A percentile compares a stretch with the other conserved stretches of the same genome.
Evolutionary conservation across 92 coral and sea anemone genomes (phyloP).

Genomic region (Siderastrea radians): DNA sequence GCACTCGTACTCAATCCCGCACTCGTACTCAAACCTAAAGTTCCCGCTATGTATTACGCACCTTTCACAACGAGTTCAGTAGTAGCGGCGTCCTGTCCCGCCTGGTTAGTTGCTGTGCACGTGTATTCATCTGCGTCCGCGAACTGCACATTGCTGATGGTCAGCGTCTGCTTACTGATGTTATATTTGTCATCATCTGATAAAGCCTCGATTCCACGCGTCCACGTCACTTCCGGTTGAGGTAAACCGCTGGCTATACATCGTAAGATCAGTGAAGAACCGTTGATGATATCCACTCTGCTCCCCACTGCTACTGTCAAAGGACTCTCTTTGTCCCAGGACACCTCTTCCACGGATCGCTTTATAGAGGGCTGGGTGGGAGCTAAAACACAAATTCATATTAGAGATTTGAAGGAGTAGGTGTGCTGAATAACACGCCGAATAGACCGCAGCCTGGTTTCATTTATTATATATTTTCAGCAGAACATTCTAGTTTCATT

Average conservation of each 20-base stretch:
- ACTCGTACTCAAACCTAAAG: background rate
- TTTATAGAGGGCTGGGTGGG: constrained; percentile 66
- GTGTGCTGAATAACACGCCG: too few relatives aligned
- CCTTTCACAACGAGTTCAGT: constrained; percentile 78
- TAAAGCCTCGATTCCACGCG: constrained; percentile 56
- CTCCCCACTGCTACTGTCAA: constrained; percentile 69
- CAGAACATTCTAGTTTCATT: too few relatives aligned
- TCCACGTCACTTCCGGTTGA: constrained; percentile 75
- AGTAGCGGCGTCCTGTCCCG: constrained; percentile 71
- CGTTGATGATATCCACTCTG: constrained; percentile 67
- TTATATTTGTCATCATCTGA: constrained; percentile 17
- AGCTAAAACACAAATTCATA: constrained; percentile 28
- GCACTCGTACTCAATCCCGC: too few relatives aligned
- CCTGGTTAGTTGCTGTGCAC: constrained; percentile 73
- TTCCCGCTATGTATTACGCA: constrained; percentile 5
- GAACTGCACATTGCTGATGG: constrained; percentile 52
- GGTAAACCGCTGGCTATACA: constrained; percentile 84
- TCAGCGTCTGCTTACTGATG: constrained; percentile 49
- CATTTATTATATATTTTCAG: too few relatives aligned
- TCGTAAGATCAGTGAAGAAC: constrained; percentile 68
- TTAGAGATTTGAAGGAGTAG: background rate
- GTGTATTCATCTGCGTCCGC: constrained; percentile 74
- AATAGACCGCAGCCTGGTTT: too few relatives aligned
- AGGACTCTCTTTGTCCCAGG: constrained; percentile 52
- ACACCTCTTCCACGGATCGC: constrained; percentile 39